Conservation (phyloP, 1,140 invertebrate genomes). For the Caenorhabditis tropicalis region DNA sequence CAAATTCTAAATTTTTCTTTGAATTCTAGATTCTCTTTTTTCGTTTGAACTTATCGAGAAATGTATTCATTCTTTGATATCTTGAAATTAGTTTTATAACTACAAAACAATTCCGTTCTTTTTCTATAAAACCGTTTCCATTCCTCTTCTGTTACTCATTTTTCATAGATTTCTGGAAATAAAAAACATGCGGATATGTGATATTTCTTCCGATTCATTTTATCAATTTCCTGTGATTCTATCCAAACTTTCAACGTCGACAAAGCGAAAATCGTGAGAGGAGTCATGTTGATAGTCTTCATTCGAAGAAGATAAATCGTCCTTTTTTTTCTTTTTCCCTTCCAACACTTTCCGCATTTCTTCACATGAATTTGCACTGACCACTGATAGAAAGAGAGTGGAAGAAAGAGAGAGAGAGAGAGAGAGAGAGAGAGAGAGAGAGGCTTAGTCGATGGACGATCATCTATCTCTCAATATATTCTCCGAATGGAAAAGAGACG, state of each 20-base stretch:
- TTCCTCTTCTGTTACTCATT: not conserved
- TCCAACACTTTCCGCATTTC: not conserved
- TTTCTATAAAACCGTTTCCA: not conserved
- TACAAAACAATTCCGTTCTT: not conserved
- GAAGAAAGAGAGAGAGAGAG: not conserved
- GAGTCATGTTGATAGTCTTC: not conserved
- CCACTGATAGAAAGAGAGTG: not conserved
- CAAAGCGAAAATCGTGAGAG: not conserved
- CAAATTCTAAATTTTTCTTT: too few relatives aligned
- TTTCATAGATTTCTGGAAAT: not conserved
- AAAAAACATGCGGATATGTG: not conserved
- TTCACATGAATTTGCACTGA: constrained; percentile 12
- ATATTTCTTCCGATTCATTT: not conserved
- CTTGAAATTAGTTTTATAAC: not conserved
- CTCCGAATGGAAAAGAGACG: not conserved
- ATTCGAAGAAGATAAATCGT: not conserved
- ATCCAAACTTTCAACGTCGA: constrained; percentile 22
- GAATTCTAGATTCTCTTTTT: too few relatives aligned
- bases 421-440: not conserved
- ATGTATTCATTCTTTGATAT: too few relatives aligned
- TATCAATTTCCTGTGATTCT: not conserved
- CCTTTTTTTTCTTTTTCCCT: not conserved
- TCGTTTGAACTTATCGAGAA: too few relatives aligned
- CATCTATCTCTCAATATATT: not conserved
- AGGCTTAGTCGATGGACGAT: constrained; percentile 15